Evolutionary conservation across 2,888 invertebrate genomes (phyloP).

Genomic region (Cheilosia variabilis): DNA sequence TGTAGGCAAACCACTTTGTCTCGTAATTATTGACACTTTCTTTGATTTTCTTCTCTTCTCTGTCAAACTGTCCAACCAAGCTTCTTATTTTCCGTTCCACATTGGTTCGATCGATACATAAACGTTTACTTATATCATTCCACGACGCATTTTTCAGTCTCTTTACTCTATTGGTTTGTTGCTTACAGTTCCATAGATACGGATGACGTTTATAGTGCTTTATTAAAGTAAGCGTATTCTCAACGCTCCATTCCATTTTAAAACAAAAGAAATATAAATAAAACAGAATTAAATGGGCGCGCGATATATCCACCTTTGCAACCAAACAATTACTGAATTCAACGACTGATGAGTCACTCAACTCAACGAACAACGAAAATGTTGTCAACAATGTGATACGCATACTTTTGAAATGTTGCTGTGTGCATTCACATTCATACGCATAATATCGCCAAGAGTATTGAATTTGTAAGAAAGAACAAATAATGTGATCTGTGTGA

Average conservation of each 20-base stretch:
- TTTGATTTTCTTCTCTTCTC: background rate
- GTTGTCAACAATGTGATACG: too few relatives aligned
- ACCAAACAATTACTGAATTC: too few relatives aligned
- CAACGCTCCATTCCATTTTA: slow-evolving; percentile 1
- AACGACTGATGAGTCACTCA: too few relatives aligned
- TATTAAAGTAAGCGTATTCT: background rate
- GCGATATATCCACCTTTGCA: too few relatives aligned
- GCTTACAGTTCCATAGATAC: background rate
- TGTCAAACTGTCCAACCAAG: background rate
- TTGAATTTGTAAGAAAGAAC: too few relatives aligned
- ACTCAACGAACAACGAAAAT: too few relatives aligned
- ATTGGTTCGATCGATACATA: background rate
- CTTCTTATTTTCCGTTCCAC: background rate
- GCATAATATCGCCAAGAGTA: too few relatives aligned
- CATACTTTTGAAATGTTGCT: too few relatives aligned
- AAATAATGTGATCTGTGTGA: too few relatives aligned
- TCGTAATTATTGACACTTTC: background rate
- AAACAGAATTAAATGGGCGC: background rate
- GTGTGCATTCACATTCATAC: too few relatives aligned
- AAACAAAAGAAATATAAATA: background rate
- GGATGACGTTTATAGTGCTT: background rate
- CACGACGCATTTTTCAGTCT: background rate
- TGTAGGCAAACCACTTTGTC: background rate
- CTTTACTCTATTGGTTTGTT: background rate
- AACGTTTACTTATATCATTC: background rate